phyloP scores from a whole-genome alignment of 2,888 invertebrate species.

The Yponomeuta malinellus region DNA sequence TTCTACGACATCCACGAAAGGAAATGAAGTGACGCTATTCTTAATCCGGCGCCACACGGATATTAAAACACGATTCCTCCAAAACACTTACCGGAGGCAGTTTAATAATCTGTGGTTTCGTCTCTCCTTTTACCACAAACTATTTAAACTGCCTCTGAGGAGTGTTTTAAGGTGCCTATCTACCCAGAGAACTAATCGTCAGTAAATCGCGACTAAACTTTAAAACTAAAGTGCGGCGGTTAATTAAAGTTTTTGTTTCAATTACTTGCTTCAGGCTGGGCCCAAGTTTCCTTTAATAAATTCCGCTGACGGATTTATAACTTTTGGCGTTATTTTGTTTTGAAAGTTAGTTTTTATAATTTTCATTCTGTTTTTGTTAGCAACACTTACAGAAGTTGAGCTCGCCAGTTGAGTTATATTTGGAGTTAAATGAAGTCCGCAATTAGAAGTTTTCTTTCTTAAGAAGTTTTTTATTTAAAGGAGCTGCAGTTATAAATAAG shows the following conservation, averaged over 20 bases:
- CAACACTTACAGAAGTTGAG: constrained; percentile 4
- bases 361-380: neutral
- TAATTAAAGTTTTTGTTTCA: constrained; percentile 6
- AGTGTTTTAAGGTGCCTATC: no score
- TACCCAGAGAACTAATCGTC: neutral
- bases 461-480: neutral
- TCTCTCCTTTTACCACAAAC: no score
- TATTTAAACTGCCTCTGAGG: no score
- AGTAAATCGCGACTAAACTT: neutral
- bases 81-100: no score
- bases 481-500: neutral
- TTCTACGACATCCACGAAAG: no score
- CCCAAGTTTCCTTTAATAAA: constrained; percentile 11
- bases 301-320: constrained; percentile 5
- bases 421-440: constrained; percentile 5
- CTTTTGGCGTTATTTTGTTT: constrained; percentile 7
- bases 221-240: neutral
- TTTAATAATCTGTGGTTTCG: no score
- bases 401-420: constrained; percentile 8
- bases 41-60: no score
- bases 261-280: constrained; percentile 1
- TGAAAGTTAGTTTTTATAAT: neutral
- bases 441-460: constrained; percentile 11
- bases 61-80: no score
- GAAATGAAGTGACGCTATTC: no score